A percentile compares a stretch with the other conserved stretches of the same genome.
Evolutionary conservation across 2,888 invertebrate genomes (phyloP).

Genomic region (Drosophila villosipedis): DNA sequence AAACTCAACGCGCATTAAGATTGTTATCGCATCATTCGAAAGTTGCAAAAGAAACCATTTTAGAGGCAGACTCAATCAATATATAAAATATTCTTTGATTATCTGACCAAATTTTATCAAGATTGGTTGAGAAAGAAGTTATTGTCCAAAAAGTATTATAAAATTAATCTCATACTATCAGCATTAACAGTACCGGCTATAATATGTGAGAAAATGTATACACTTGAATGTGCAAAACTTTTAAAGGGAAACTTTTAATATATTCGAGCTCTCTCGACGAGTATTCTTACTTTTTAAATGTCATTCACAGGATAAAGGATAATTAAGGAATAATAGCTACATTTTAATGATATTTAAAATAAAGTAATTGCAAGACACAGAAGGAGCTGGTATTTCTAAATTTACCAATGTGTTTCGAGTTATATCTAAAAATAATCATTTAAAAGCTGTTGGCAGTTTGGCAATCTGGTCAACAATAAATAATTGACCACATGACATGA

Average conservation of each 20-base stretch:
- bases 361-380: background rate
- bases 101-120: background rate
- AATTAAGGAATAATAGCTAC: background rate
- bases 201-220: background rate
- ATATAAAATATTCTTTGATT: background rate
- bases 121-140: too few relatives aligned
- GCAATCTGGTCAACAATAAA: constrained; percentile 69
- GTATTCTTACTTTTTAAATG: background rate
- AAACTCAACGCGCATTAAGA: too few relatives aligned
- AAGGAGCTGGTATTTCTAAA: too few relatives aligned
- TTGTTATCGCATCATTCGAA: too few relatives aligned
- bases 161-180: background rate
- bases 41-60: background rate
- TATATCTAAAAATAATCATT: background rate
- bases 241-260: too few relatives aligned
- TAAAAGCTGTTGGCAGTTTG: background rate
- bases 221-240: too few relatives aligned
- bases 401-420: background rate
- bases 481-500: constrained; percentile 75
- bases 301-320: background rate
- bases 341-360: background rate
- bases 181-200: background rate
- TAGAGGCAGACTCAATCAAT: too few relatives aligned
- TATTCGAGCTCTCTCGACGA: background rate
- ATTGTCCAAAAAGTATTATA: background rate